phyloP scores from a whole-genome alignment of 2,113 vertebrate species.

The Saguinus midas region DNA sequence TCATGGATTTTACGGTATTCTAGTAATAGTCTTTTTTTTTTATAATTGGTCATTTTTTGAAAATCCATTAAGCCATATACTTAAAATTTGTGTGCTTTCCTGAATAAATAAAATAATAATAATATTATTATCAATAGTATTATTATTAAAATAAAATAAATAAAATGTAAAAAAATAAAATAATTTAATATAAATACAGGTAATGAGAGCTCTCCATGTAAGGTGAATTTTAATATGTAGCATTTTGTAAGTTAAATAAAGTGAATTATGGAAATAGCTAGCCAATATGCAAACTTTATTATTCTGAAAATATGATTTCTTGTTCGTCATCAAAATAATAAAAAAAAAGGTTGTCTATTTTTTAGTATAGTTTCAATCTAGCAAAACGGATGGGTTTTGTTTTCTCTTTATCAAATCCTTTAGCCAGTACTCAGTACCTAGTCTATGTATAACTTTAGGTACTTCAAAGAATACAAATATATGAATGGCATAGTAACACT shows the following conservation, averaged over 20 bases:
- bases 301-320: not conserved
- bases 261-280: not conserved
- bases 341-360: not conserved
- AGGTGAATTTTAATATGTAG: not conserved
- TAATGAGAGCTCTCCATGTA: not conserved
- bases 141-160: too few species aligned
- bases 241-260: not conserved
- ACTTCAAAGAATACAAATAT: not conserved
- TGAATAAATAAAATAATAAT: not conserved
- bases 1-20: not conserved
- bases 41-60: not conserved
- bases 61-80: not conserved
- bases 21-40: not conserved
- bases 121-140: too few species aligned
- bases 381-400: not conserved
- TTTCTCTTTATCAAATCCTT: not conserved
- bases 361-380: not conserved
- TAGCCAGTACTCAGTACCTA: not conserved
- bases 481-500: not conserved
- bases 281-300: not conserved
- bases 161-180: not conserved
- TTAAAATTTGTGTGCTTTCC: not conserved
- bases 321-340: not conserved
- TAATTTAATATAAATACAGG: not conserved
- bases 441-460: not conserved